A percentile compares a stretch with the other conserved stretches of the same genome.
These are phyloP conservation scores for Cephus rjabovi DNA, from an alignment of 2,888 invertebrate species.

Conservation along the genomic window DNA sequence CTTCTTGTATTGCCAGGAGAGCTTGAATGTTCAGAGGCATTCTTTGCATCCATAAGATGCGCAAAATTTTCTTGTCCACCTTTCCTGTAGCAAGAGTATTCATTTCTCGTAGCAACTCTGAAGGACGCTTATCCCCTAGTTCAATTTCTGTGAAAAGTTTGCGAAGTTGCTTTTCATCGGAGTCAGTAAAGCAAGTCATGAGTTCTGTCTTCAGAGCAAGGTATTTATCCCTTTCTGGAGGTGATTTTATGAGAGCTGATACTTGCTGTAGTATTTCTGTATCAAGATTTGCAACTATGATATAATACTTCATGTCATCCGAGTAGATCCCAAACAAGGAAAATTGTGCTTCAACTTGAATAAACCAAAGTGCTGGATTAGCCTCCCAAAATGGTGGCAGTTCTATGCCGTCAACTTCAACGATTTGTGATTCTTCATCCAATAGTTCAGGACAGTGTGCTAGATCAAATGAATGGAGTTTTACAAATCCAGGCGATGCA, in stretches of 20 bases:
- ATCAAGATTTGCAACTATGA: conserved; percentile 20
- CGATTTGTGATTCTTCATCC: background rate
- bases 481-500: background rate
- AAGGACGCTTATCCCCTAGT: conserved; percentile 27
- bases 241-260: conserved; percentile 20
- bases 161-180: conserved; percentile 13
- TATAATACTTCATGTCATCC: conserved; percentile 20
- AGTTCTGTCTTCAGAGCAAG: conserved; percentile 20
- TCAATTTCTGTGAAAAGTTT: conserved; percentile 22
- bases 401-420: background rate
- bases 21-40: conserved; percentile 7
- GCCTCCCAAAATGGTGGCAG: conserved; percentile 17
- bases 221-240: conserved; percentile 21
- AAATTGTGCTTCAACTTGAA: conserved; percentile 29
- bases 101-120: conserved; percentile 27
- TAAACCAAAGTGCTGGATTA: conserved; percentile 24
- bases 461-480: background rate
- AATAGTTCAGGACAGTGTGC: background rate
- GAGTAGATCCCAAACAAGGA: conserved; percentile 6
- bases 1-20: background rate
- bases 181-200: conserved; percentile 21
- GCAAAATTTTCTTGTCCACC: conserved; percentile 18
- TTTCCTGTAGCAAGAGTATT: conserved; percentile 14
- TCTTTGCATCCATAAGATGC: conserved; percentile 24
- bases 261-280: conserved; percentile 20